These are phyloP conservation scores for Ischnura elegans DNA, from an alignment of 2,888 invertebrate genomes.

Conservation along the genomic window DNA sequence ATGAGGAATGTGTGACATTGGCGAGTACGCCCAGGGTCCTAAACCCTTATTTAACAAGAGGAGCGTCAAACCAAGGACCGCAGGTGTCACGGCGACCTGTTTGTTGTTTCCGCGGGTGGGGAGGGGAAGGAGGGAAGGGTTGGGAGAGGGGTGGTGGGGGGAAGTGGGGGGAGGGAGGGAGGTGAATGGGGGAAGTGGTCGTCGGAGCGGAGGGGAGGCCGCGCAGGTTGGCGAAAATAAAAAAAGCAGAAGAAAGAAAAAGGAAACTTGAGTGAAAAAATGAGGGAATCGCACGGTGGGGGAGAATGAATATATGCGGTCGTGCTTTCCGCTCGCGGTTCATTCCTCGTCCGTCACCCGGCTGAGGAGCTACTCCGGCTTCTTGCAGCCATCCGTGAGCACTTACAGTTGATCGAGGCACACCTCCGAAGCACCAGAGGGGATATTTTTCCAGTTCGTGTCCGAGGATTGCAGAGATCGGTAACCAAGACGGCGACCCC, in stretches of 20 bases:
- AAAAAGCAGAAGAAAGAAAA: not conserved
- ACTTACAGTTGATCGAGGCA: not conserved
- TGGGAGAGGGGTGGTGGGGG: not conserved
- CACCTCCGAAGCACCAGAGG: not conserved
- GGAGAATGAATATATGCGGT: conserved; percentile 24
- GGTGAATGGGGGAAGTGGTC: not conserved
- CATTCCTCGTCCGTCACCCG: conserved; percentile 35
- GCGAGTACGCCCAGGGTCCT: too few relatives aligned
- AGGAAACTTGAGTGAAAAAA: conserved; percentile 18
- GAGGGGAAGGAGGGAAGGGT: not conserved
- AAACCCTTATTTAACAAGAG: conserved; percentile 14
- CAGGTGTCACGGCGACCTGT: not conserved
- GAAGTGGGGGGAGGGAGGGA: not conserved
- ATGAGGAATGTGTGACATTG: too few relatives aligned
- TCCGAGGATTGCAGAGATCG: not conserved
- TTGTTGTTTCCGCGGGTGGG: not conserved
- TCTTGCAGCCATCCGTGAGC: not conserved
- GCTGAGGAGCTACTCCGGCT: not conserved
- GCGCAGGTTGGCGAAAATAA: conserved; percentile 33
- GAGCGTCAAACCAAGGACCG: not conserved
- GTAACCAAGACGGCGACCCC: not conserved
- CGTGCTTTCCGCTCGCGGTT: conserved; percentile 19
- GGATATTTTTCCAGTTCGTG: not conserved
- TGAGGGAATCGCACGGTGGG: not conserved
- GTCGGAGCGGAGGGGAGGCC: not conserved